Base-by-base conservation (phyloP, 2,797 vertebrate species). In the Paedocypris micromegethes region DNA sequence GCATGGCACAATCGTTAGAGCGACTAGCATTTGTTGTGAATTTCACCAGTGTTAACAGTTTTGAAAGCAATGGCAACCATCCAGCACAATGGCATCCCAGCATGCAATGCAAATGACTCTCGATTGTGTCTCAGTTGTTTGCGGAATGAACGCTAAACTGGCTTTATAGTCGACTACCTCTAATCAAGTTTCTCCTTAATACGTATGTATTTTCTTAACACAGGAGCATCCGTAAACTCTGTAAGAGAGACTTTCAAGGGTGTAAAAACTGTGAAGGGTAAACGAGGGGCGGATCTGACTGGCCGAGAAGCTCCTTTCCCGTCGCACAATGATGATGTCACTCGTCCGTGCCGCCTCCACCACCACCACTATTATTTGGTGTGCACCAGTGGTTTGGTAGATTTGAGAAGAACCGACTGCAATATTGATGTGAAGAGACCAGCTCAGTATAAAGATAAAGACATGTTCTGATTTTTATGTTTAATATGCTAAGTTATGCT, bases 201-300 rank as follows among this genome's bases (percentile, higher is more conserved):
- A 74, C 23, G 23, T 69, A 81, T 76, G 86, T 66, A 87, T 76
- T 88, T 79, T 83, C 80, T 85, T 84, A 80, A 87, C 82, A 85
- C 90, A 91, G 90, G 90, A 81, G 72, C 64, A 81, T 79, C 85
- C 86, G 83, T 90, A 89, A 86, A 81, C 80, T 83, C 82, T 77
- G 72, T 84, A 81, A 87, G 77, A 81, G 78, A 71, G 78, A 73
- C 58, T 63, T 45, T 67, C 44, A 56, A 46, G 72, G 62, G 77
- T 77, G 77, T 78, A 78, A 79, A 76, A 83, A 85, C 81, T 80
- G 84, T 83, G 84, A 87, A 84, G 61, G 70, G 53, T 85, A 75
- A 77, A 83, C 72, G 81, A 80, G 79, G 82, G 74, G 82, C 83
- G 75, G 84, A 86, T 76, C 80, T 53, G 74, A 72, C 70, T 56